Percentiles rank a stretch among this genome's conserved stretches.
phyloP scores from a whole-genome alignment of 2,888 invertebrate genomes.

The Sphaerophoria taeniata region DNA sequence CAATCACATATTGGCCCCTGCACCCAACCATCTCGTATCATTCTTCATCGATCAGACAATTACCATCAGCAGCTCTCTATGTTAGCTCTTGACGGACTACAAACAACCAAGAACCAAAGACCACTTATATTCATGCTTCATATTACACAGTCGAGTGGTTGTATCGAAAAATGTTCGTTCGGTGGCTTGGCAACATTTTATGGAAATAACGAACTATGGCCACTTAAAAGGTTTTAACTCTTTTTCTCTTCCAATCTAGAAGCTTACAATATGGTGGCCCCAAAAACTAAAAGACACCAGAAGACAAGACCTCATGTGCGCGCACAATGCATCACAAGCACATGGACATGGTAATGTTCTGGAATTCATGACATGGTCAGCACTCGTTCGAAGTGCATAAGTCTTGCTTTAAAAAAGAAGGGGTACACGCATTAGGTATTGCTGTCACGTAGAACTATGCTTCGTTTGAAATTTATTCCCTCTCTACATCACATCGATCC shows the following conservation, averaged over 20 bases:
- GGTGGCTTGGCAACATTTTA: conserved; percentile 55
- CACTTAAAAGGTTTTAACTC: conserved; percentile 64
- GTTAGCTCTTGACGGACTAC: conserved; percentile 18
- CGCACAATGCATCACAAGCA: background rate
- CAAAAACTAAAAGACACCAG: conserved; percentile 8
- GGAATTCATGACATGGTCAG: conserved; percentile 71
- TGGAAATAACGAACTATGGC: conserved; percentile 71
- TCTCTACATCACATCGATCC: conserved; percentile 17
- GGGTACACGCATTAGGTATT: conserved; percentile 19
- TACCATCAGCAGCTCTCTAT: background rate
- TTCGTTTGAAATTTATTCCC: conserved; percentile 71
- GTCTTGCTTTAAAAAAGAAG: background rate
- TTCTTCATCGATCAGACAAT: background rate
- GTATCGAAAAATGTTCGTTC: conserved; percentile 62
- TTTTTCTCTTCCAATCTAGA: background rate
- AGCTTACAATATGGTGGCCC: background rate
- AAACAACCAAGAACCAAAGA: conserved; percentile 6
- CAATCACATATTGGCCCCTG: conserved; percentile 53
- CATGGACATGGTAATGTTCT: conserved; percentile 67
- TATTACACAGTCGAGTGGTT: conserved; percentile 73
- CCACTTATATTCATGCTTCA: conserved; percentile 70
- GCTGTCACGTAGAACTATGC: conserved; percentile 72
- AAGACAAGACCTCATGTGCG: conserved; percentile 28
- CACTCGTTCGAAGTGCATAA: conserved; percentile 29
- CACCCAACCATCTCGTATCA: background rate